Conservation (phyloP, 1,140 invertebrate species). For the Phymorhynchus buccinoides region DNA sequence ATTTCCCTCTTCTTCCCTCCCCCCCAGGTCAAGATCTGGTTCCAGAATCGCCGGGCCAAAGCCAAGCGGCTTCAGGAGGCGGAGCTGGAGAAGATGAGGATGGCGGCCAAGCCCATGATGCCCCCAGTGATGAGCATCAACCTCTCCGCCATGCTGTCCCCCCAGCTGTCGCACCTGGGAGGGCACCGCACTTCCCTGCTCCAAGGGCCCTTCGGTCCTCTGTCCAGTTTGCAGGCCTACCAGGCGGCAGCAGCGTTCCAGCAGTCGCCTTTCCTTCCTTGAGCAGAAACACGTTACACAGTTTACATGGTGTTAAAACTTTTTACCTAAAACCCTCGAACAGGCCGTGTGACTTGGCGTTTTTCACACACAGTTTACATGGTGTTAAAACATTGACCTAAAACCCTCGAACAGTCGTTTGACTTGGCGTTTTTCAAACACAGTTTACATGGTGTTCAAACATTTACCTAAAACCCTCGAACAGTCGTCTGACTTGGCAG, state of each 20-base stretch:
- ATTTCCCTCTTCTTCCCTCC: not conserved
- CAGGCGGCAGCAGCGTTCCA: too few relatives aligned
- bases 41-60: constrained; percentile 95
- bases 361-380: too few relatives aligned
- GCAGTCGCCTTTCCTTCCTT: constrained; percentile 15
- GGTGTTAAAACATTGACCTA: too few relatives aligned
- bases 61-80: constrained; percentile 95
- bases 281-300: too few relatives aligned
- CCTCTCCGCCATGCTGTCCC: constrained; percentile 55
- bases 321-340: too few relatives aligned
- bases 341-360: too few relatives aligned
- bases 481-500: too few relatives aligned
- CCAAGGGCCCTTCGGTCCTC: constrained; percentile 31
- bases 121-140: constrained; percentile 70
- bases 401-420: too few relatives aligned
- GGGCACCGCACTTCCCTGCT: constrained; percentile 24
- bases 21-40: constrained; percentile 89
- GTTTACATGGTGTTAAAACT: too few relatives aligned
- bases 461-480: too few relatives aligned
- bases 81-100: constrained; percentile 78
- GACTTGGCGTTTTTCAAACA: too few relatives aligned
- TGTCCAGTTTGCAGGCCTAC: constrained; percentile 27
- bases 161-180: constrained; percentile 39
- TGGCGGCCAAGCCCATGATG: constrained; percentile 77
- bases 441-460: too few relatives aligned